Conservation (phyloP, 2,113 vertebrate genomes). For the Grallaria varia region DNA sequence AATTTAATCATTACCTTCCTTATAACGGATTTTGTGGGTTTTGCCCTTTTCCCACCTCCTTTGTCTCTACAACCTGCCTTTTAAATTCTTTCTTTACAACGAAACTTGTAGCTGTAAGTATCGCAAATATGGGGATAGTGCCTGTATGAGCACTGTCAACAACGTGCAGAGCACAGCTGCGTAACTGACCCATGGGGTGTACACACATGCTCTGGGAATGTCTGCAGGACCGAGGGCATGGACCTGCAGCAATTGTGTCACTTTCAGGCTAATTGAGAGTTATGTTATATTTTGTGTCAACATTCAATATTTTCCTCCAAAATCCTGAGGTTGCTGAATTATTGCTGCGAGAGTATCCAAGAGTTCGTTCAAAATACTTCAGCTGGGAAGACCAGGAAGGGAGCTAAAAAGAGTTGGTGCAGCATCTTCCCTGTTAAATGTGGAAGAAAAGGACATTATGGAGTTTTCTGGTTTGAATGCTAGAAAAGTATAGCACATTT, state of each 20-base stretch:
- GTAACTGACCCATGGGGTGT: fast-evolving
- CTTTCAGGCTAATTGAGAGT: background rate
- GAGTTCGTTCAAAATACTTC: background rate
- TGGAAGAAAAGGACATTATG: background rate
- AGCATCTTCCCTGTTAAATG: background rate
- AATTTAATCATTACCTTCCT: background rate
- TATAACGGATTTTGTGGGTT: background rate
- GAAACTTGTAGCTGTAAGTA: background rate
- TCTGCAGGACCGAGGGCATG: background rate
- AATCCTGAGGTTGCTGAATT: background rate
- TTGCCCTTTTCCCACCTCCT: background rate
- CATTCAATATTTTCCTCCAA: background rate
- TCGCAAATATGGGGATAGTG: background rate
- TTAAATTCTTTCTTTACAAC: background rate
- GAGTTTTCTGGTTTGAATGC: background rate
- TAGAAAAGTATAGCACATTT: background rate
- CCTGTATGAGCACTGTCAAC: background rate
- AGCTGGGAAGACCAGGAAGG: background rate
- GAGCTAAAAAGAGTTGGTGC: background rate
- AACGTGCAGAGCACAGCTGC: background rate
- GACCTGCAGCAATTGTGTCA: background rate
- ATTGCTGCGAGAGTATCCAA: background rate
- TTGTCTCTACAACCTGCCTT: background rate
- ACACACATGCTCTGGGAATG: background rate
- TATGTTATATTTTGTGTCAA: background rate